Percentiles rank a stretch among this genome's conserved stretches.
phyloP scores from a whole-genome alignment of 2,797 vertebrate species.

The Triplophysa yarkandensis region DNA sequence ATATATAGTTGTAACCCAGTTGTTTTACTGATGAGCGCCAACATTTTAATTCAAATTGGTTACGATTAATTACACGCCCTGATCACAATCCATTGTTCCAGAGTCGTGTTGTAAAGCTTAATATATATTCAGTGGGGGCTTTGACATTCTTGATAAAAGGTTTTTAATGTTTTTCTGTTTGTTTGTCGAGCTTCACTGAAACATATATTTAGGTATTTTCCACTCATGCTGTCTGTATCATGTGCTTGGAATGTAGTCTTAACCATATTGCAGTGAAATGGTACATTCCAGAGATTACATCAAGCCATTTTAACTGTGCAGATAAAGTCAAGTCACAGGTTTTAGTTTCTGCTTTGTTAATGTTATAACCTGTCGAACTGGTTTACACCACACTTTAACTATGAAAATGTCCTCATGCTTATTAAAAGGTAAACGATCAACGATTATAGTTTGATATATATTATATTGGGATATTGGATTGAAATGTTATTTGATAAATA shows the following conservation, averaged over 20 bases:
- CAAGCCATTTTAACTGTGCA: not conserved
- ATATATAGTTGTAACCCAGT: no score
- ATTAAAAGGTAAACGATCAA: not conserved
- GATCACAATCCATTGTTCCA: no score
- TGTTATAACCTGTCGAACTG: slow-evolving; percentile 33
- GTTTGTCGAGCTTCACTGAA: not conserved
- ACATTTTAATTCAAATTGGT: no score
- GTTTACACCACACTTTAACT: slow-evolving; percentile 34
- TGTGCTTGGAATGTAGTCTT: slow-evolving; percentile 45
- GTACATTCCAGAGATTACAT: slow-evolving; percentile 33
- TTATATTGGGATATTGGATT: no score
- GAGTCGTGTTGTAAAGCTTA: no score
- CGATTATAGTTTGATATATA: not conserved
- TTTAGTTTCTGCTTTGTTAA: slow-evolving; percentile 38
- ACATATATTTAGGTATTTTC: not conserved
- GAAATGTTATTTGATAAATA: not conserved
- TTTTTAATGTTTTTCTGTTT: not conserved
- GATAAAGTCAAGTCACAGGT: slow-evolving; percentile 1
- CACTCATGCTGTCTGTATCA: not conserved
- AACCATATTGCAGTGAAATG: slow-evolving; percentile 12
- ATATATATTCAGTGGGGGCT: no score
- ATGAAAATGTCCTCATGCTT: slow-evolving; percentile 30
- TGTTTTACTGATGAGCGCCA: no score
- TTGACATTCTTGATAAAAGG: no score
- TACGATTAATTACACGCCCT: no score